Evolutionary conservation across 2,888 invertebrate species (phyloP).

Genomic region (Sicus ferrugineus): DNA sequence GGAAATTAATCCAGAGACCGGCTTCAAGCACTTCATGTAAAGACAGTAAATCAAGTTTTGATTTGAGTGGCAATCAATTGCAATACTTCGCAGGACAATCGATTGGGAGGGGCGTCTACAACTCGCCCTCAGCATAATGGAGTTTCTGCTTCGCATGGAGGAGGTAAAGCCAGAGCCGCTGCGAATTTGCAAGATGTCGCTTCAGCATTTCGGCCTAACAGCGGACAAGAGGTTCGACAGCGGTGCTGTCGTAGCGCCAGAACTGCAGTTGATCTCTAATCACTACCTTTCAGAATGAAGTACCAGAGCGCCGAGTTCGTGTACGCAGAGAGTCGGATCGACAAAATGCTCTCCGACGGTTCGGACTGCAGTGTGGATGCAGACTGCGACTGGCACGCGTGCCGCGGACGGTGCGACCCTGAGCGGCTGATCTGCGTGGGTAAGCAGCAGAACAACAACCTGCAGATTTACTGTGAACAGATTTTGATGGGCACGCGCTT

Average conservation of each 20-base stretch:
- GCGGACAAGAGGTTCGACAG: too few relatives aligned
- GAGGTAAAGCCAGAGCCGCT: conserved; percentile 62
- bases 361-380: conserved; percentile 50
- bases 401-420: conserved; percentile 57
- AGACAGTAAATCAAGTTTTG: conserved; percentile 29
- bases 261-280: background rate
- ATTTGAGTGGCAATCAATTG: too few relatives aligned
- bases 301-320: conserved; percentile 59
- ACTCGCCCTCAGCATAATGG: conserved; percentile 59
- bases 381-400: conserved; percentile 57
- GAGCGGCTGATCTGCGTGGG: conserved; percentile 53
- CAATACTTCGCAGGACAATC: conserved; percentile 51
- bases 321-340: conserved; percentile 57
- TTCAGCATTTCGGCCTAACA: conserved; percentile 59
- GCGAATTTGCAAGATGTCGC: conserved; percentile 60
- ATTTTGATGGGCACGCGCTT: conserved; percentile 55
- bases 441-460: conserved; percentile 61
- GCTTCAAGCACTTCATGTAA: conserved; percentile 58
- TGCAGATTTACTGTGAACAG: conserved; percentile 60
- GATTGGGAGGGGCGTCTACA: conserved; percentile 59
- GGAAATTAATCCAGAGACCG: conserved; percentile 54
- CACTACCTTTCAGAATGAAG: conserved; percentile 51
- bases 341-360: conserved; percentile 58
- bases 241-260: background rate
- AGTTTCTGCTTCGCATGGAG: conserved; percentile 59